A percentile compares a stretch with the other conserved stretches of the same genome.
These are phyloP conservation scores for Agrotis puta DNA, from an alignment of 2,888 invertebrate genomes.

Conservation along the genomic window DNA sequence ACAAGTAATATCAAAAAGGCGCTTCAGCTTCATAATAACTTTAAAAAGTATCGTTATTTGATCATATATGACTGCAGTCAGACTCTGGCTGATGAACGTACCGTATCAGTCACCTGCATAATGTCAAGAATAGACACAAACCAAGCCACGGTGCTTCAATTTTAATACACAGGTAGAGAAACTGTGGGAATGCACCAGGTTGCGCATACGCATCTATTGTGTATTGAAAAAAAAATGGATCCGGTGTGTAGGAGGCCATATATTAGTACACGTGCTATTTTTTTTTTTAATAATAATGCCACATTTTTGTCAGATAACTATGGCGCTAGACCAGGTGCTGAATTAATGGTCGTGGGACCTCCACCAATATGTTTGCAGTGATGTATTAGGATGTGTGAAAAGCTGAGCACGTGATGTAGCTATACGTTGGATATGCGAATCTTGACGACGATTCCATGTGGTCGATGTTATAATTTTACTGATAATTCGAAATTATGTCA, in stretches of 20 bases:
- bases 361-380: conserved; percentile 24
- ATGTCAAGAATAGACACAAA: conserved; percentile 5
- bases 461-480: conserved; percentile 39
- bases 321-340: conserved; percentile 62
- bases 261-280: conserved; percentile 70
- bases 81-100: conserved; percentile 1
- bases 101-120: conserved; percentile 32
- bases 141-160: conserved; percentile 23
- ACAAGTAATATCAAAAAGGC: not conserved
- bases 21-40: not conserved
- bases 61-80: too few relatives aligned
- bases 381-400: not conserved
- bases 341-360: conserved; percentile 53
- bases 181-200: conserved; percentile 76
- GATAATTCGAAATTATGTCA: conserved; percentile 59
- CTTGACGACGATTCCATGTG: conserved; percentile 23
- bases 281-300: conserved; percentile 48
- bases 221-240: conserved; percentile 41
- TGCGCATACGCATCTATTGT: conserved; percentile 45
- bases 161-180: conserved; percentile 73
- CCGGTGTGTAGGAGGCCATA: conserved; percentile 43
- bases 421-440: conserved; percentile 6
- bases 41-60: not conserved
- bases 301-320: conserved; percentile 48
- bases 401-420: not conserved